Conservation (phyloP, 2,888 invertebrate genomes). For the Cryptocephalus moraei region DNA sequence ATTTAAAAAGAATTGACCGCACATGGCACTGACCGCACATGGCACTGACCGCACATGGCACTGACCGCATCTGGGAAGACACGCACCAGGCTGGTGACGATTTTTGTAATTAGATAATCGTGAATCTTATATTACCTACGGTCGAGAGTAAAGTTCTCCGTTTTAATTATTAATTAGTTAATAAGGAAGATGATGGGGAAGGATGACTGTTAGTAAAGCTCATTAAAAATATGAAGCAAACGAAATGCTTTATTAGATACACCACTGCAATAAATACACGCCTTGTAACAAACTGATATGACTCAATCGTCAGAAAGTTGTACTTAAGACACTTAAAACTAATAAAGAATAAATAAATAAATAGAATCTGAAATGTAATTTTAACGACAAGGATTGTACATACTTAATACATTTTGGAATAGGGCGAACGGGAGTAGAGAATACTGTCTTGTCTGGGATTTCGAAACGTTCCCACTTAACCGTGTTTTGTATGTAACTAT, state of each 20-base stretch:
- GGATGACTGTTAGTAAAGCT: not conserved
- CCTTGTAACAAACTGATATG: conserved; percentile 43
- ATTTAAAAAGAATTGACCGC: too few species aligned
- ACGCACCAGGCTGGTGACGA: too few species aligned
- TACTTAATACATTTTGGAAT: not conserved
- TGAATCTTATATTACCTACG: too few species aligned
- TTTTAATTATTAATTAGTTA: too few species aligned
- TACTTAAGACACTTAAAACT: conserved; percentile 33
- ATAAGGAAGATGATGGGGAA: too few species aligned
- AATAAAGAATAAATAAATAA: conserved; percentile 28
- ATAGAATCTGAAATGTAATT: conserved; percentile 29
- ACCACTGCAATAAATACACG: conserved; percentile 42
- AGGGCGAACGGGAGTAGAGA: conserved; percentile 8
- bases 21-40: too few species aligned
- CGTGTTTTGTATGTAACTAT: too few species aligned
- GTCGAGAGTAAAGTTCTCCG: too few species aligned
- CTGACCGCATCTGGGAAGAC: too few species aligned
- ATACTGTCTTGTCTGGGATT: conserved; percentile 9
- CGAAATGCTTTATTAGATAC: conserved; percentile 43
- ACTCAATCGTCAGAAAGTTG: conserved; percentile 39
- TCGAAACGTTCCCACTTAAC: conserved; percentile 3
- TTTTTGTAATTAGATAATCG: too few species aligned
- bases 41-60: too few species aligned
- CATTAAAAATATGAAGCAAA: conserved; percentile 32
- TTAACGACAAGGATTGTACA: conserved; percentile 21